These are phyloP conservation scores for Eurois occulta DNA, from an alignment of 2,888 invertebrate species.

Conservation along the genomic window DNA sequence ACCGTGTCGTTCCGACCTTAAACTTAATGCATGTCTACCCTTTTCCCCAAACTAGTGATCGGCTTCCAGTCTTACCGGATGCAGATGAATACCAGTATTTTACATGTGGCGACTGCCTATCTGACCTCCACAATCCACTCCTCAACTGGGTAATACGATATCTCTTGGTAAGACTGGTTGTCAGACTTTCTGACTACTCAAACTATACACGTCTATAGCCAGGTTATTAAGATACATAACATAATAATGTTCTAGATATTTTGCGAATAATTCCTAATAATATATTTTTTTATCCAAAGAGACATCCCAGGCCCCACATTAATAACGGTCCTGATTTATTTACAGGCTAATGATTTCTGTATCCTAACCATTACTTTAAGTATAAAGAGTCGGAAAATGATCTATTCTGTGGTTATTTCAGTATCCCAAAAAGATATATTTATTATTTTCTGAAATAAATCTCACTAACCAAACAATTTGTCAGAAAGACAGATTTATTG, in stretches of 20 bases:
- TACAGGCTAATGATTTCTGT: constrained; percentile 68
- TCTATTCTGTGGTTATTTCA: constrained; percentile 6
- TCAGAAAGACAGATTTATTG: constrained; percentile 8
- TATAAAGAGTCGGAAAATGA: constrained; percentile 62
- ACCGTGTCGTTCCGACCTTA: background rate
- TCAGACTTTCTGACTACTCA: background rate
- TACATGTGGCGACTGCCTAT: background rate
- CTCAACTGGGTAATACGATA: background rate
- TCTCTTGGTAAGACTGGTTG: background rate
- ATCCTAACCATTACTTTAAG: constrained; percentile 66
- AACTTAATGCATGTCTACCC: background rate
- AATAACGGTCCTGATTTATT: constrained; percentile 76
- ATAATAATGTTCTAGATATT: background rate
- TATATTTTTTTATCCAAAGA: constrained; percentile 38
- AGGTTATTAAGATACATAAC: background rate
- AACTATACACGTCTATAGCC: background rate
- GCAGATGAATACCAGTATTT: background rate
- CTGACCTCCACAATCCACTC: background rate
- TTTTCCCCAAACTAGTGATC: background rate
- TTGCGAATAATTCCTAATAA: background rate
- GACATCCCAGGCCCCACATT: constrained; percentile 69
- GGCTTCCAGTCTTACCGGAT: background rate
- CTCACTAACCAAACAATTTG: constrained; percentile 1
- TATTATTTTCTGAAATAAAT: constrained; percentile 18
- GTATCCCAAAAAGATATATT: constrained; percentile 15